Conservation (phyloP, 2,113 vertebrate species). For the Thalassarche chlororhynchos region DNA sequence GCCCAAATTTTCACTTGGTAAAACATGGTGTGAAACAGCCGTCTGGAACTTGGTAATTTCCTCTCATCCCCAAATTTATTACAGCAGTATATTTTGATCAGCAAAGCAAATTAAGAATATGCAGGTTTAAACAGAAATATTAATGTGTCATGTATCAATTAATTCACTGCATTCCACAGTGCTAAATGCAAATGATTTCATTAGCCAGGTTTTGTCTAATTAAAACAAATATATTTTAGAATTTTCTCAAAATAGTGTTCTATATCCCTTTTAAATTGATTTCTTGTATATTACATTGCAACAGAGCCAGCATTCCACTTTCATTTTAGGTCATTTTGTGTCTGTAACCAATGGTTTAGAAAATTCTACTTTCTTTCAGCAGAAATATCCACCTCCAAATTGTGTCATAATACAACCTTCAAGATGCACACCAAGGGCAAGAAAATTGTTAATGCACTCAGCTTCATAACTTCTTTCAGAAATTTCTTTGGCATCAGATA, state of each 20-base stretch:
- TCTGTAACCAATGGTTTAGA: constrained; percentile 27
- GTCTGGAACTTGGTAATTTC: constrained; percentile 3
- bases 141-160: constrained; percentile 18
- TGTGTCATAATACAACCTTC: constrained; percentile 1
- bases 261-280: background rate
- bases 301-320: background rate
- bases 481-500: background rate
- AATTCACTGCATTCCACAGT: background rate
- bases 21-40: background rate
- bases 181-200: background rate
- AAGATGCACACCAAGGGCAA: background rate
- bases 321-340: background rate
- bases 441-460: background rate
- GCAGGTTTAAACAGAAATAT: constrained; percentile 40
- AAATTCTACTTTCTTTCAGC: constrained; percentile 43
- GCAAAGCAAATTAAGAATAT: constrained; percentile 19
- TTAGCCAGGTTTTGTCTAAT: background rate
- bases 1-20: background rate
- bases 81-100: constrained; percentile 7
- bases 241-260: background rate
- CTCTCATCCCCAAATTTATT: background rate
- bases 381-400: background rate
- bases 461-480: background rate
- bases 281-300: background rate
- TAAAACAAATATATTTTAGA: background rate